These are phyloP conservation scores for Temnothorax curvispinosus DNA, from an alignment of 1,140 invertebrate species.

Conservation along the genomic window DNA sequence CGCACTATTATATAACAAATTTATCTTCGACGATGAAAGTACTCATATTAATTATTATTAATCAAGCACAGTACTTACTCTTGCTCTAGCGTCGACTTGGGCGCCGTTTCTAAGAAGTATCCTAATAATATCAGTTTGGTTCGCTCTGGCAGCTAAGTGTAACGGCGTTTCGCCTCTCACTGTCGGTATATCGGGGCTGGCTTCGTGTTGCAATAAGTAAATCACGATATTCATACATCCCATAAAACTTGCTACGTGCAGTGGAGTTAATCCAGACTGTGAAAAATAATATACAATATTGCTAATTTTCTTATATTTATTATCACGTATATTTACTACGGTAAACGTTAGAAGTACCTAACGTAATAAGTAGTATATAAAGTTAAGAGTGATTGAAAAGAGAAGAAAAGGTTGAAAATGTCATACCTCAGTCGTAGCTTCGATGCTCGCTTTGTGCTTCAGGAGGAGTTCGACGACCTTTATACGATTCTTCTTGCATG, in stretches of 20 bases:
- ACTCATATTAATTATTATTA: conserved; percentile 43
- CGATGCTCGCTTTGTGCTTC: conserved; percentile 97
- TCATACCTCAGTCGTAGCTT: conserved; percentile 93
- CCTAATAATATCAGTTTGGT: conserved; percentile 98
- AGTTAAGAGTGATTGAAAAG: background rate
- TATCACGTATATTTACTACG: background rate
- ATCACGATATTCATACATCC: conserved; percentile 99
- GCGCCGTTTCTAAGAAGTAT: conserved; percentile 98
- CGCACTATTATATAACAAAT: conserved; percentile 2
- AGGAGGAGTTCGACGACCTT: conserved; percentile 98
- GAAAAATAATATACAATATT: conserved; percentile 64
- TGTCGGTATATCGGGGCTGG: conserved; percentile 97
- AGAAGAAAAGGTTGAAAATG: conserved; percentile 1
- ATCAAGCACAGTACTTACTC: conserved; percentile 85
- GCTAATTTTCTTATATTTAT: conserved; percentile 34
- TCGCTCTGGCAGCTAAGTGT: conserved; percentile 98
- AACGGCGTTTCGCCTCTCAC: conserved; percentile 98
- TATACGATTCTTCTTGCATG: conserved; percentile 99
- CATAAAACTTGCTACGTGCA: conserved; percentile 99
- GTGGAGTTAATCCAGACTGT: conserved; percentile 96
- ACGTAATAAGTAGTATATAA: background rate
- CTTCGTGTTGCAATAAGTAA: conserved; percentile 97
- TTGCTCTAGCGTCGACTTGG: conserved; percentile 97
- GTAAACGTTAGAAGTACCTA: background rate
- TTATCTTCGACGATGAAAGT: conserved; percentile 29